Evolutionary conservation across 2,888 invertebrate genomes (phyloP).

Genomic region (Hermaeophaga mercurialis): DNA sequence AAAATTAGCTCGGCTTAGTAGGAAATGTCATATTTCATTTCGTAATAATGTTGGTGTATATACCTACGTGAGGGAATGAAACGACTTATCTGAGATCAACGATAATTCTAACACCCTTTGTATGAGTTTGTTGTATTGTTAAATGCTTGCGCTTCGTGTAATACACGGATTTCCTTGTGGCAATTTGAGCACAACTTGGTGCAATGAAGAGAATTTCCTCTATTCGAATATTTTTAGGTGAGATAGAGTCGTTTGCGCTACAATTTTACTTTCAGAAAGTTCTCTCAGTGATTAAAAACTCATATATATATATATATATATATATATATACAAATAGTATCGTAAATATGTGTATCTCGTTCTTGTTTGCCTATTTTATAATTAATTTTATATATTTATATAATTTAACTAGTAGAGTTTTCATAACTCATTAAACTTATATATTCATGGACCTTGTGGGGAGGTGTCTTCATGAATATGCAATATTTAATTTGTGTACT

Average conservation of each 20-base stretch:
- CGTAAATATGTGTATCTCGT: no score
- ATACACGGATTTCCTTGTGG: background rate
- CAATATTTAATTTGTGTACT: no score
- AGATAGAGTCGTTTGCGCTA: background rate
- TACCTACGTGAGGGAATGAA: background rate
- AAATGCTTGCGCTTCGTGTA: conserved; percentile 4
- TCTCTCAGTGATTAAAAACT: no score
- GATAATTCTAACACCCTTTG: background rate
- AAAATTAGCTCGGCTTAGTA: conserved; percentile 7
- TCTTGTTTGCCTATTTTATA: no score
- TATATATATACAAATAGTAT: no score
- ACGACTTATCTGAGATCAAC: background rate
- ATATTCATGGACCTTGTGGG: no score
- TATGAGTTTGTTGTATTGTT: background rate
- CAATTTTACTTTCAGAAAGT: no score
- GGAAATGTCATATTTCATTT: conserved; percentile 10
- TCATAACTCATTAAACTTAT: no score
- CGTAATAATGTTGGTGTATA: background rate
- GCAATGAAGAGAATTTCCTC: background rate
- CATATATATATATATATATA: no score
- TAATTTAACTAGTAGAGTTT: no score
- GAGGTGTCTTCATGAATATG: no score
- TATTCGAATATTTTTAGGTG: background rate
- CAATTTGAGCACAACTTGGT: background rate
- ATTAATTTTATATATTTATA: no score